phyloP scores from a whole-genome alignment of 2,888 invertebrate species.

The Cerastis leucographa region DNA sequence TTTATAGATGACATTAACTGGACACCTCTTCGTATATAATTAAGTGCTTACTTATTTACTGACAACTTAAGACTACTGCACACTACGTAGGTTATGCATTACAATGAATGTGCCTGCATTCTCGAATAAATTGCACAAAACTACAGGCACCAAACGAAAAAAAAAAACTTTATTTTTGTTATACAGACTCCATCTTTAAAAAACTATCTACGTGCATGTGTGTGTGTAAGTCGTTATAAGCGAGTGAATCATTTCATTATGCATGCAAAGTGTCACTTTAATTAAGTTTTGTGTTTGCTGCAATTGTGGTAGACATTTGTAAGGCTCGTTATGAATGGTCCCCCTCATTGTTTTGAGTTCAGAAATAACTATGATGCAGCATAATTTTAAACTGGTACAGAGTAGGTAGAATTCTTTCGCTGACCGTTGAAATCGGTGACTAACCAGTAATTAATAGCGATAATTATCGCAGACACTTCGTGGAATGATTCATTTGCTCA shows the following conservation, averaged over 20 bases:
- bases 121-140: constrained; percentile 58
- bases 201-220: constrained; percentile 67
- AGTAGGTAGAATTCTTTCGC: constrained; percentile 52
- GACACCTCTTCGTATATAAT: constrained; percentile 39
- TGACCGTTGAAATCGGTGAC: constrained; percentile 56
- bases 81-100: constrained; percentile 17
- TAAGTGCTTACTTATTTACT: constrained; percentile 45
- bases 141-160: constrained; percentile 47
- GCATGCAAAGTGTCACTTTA: constrained; percentile 87
- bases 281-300: constrained; percentile 87
- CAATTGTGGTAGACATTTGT: constrained; percentile 84
- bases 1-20: constrained; percentile 49
- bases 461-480: constrained; percentile 65
- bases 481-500: constrained; percentile 59
- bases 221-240: constrained; percentile 63
- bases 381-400: constrained; percentile 66
- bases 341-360: constrained; percentile 78
- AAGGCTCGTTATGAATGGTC: constrained; percentile 80
- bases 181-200: constrained; percentile 56
- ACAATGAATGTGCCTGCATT: constrained; percentile 49
- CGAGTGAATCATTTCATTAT: constrained; percentile 88
- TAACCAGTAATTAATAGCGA: constrained; percentile 65
- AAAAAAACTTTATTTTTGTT: constrained; percentile 61
- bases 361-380: constrained; percentile 83
- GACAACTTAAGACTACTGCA: constrained; percentile 35